phyloP scores from a whole-genome alignment of 1,140 invertebrate species.

The Gonioctena quinquepunctata region DNA sequence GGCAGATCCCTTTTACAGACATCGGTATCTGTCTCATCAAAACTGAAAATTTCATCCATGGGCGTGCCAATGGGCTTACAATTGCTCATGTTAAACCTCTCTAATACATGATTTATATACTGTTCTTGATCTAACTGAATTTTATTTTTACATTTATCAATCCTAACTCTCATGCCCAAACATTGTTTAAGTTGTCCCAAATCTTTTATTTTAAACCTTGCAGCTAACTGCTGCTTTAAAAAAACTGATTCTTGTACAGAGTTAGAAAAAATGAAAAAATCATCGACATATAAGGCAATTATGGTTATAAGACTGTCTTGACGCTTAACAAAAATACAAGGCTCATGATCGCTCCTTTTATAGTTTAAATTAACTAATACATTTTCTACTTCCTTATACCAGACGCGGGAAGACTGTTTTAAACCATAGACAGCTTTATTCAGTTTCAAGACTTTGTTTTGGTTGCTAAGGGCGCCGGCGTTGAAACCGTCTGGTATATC shows the following conservation, averaged over 20 bases:
- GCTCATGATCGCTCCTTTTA: slow-evolving; percentile 44
- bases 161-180: slow-evolving; percentile 30
- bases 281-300: slow-evolving; percentile 52
- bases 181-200: slow-evolving; percentile 24
- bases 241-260: slow-evolving; percentile 24
- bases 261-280: slow-evolving; percentile 50
- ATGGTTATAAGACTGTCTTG: slow-evolving; percentile 32
- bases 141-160: background rate
- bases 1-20: slow-evolving; percentile 20
- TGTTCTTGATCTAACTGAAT: slow-evolving; percentile 28
- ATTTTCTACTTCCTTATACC: slow-evolving; percentile 45
- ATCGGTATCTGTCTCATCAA: slow-evolving; percentile 9
- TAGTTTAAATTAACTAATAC: slow-evolving; percentile 46
- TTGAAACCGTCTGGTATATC: slow-evolving; percentile 36
- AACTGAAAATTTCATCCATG: slow-evolving; percentile 24
- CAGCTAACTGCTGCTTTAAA: slow-evolving; percentile 31
- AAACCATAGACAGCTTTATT: slow-evolving; percentile 46
- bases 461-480: slow-evolving; percentile 17
- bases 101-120: slow-evolving; percentile 32
- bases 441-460: slow-evolving; percentile 19
- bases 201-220: slow-evolving; percentile 41
- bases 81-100: slow-evolving; percentile 9
- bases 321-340: slow-evolving; percentile 47
- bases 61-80: slow-evolving; percentile 31
- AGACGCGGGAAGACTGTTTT: slow-evolving; percentile 57